Evolutionary conservation across 2,113 vertebrate species (phyloP), one percentile per base, ranked within the genome.

Genomic region (Microcebus lehilahytsara): DNA sequence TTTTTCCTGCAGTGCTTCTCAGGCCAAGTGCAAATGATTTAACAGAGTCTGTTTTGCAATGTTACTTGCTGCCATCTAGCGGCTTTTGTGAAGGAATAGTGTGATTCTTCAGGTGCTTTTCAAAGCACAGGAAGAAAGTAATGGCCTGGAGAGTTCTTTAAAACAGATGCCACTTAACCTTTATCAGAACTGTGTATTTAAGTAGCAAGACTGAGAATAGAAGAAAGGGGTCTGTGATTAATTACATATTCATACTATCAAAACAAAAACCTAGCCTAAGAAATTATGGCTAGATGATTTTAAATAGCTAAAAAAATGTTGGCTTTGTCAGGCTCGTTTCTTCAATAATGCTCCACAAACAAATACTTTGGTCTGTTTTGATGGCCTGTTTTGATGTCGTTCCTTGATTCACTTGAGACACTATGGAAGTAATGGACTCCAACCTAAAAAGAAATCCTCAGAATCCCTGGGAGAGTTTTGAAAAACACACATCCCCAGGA

Each of bases 41-140:
- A 14, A 86, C n/a, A 5, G 34, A 80, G 0, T 0, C 66, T 46
- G 60, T 34, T 98, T 98, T 98, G 91, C 83, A 67, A 77, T 96
- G 97, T 98, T 95, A 95, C 96, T 93, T 98, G 97, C 98, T 98
- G 98, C 98, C 99, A 99, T 94, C 99, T 99, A 98, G 98, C 98
- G 98, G 85, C 94, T 69, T 66, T 25, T 75, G 8, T 72, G 27
- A 42, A 79, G 56, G 1, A 85, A 92, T 49, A 60, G 56, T 10
- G 3, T 34, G 19, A 30, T 37, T 83, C 60, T 78, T 16, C 13
- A 12, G 30, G 1, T 20, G 96, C 37, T 0, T 0, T 80, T 78
- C 83, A 94, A 85, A 25, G 19, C 5, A 23, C 9, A 0, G 0
- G 62, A 91, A 89, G 37, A 51, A 49, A 74, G 14, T 34, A 62